These are phyloP conservation scores for Lasioglossum oenotherae DNA, from an alignment of 2,888 invertebrate species.

Conservation along the genomic window DNA sequence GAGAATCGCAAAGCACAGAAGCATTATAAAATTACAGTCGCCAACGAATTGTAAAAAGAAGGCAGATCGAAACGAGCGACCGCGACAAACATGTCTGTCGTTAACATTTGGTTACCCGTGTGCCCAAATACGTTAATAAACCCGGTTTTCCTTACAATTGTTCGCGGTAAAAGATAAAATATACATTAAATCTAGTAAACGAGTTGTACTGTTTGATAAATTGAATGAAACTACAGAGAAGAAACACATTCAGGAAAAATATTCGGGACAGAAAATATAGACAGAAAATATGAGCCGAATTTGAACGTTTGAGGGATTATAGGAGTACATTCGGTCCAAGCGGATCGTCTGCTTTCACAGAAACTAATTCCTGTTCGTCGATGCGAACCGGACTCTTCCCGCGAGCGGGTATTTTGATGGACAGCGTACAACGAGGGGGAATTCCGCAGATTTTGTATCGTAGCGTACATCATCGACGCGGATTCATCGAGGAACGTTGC, in stretches of 20 bases:
- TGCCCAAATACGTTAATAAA: no score
- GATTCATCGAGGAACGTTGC: constrained; percentile 51
- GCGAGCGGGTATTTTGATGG: background rate
- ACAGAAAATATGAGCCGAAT: background rate
- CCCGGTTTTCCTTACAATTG: no score
- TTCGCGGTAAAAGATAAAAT: no score
- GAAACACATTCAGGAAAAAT: no score
- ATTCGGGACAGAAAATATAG: no score
- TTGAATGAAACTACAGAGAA: no score
- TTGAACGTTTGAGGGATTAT: background rate
- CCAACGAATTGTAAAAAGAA: no score
- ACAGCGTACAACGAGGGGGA: background rate
- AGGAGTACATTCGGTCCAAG: background rate
- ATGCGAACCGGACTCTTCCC: background rate
- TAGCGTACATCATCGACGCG: constrained; percentile 22
- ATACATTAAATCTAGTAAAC: background rate
- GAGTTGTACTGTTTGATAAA: background rate
- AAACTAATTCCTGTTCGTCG: background rate
- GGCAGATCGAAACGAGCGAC: no score
- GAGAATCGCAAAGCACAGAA: no score
- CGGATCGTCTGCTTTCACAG: background rate
- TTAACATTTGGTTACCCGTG: no score
- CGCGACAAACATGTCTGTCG: no score
- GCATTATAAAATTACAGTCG: no score
- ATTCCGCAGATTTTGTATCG: constrained; percentile 35